Conservation (phyloP, 2,113 vertebrate genomes). For the Crotalus helleri region DNA sequence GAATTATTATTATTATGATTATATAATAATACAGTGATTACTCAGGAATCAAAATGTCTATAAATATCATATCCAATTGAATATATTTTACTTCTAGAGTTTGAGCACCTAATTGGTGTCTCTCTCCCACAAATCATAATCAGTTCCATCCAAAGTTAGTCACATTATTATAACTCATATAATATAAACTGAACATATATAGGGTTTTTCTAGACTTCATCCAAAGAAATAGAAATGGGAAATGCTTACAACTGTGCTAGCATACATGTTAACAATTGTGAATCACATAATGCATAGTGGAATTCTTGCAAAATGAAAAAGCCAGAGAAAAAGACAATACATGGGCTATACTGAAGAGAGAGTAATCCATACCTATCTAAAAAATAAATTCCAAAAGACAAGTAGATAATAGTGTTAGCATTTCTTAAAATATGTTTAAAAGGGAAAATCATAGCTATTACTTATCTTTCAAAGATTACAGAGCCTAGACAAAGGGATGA, state of each 20-base stretch:
- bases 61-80: neutral
- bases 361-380: neutral
- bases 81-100: neutral
- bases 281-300: neutral
- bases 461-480: neutral
- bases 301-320: neutral
- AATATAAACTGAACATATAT: neutral
- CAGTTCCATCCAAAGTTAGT: neutral
- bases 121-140: too few relatives aligned
- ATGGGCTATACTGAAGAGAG: too few relatives aligned
- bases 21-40: neutral
- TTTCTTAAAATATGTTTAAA: neutral
- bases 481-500: neutral
- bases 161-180: neutral
- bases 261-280: neutral
- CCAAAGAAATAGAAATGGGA: neutral
- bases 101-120: too few relatives aligned
- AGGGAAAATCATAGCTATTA: neutral
- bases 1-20: neutral
- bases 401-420: neutral
- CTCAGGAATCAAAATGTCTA: neutral
- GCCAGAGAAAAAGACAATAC: neutral
- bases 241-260: neutral
- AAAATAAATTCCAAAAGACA: neutral
- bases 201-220: neutral